A percentile compares a stretch with the other conserved stretches of the same genome.
Conservation (phyloP, 2,797 vertebrate species). For the Malurus leucopterus region DNA sequence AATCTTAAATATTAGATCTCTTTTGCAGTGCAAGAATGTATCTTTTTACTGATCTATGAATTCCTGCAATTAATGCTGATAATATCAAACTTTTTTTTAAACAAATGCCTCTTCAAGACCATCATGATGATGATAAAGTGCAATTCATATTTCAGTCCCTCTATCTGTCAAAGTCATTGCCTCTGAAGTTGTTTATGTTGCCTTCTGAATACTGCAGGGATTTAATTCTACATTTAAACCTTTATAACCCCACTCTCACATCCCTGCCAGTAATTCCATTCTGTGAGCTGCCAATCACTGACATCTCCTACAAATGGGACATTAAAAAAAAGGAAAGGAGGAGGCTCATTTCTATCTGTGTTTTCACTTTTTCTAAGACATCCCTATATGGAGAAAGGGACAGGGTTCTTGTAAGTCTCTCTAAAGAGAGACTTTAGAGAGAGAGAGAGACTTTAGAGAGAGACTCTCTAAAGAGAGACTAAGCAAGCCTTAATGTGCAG, state of each 20-base stretch:
- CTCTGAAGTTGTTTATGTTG: background rate
- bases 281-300: background rate
- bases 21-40: background rate
- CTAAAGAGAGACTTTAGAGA: no score
- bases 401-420: background rate
- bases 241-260: background rate
- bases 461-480: no score
- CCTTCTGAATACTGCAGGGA: background rate
- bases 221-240: slow-evolving; percentile 5
- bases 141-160: background rate
- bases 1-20: background rate
- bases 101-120: background rate
- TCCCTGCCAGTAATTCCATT: background rate
- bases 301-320: background rate
- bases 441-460: no score
- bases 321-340: background rate
- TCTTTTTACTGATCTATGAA: background rate
- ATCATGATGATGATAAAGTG: background rate
- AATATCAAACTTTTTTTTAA: background rate
- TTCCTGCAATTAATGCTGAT: background rate
- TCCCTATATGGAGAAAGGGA: background rate
- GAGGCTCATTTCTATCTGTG: background rate
- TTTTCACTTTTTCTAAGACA: background rate
- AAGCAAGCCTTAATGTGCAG: background rate
- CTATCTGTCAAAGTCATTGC: background rate